These are phyloP conservation scores for Oenanthe melanoleuca DNA, from an alignment of 2,113 vertebrate genomes.

Conservation along the genomic window DNA sequence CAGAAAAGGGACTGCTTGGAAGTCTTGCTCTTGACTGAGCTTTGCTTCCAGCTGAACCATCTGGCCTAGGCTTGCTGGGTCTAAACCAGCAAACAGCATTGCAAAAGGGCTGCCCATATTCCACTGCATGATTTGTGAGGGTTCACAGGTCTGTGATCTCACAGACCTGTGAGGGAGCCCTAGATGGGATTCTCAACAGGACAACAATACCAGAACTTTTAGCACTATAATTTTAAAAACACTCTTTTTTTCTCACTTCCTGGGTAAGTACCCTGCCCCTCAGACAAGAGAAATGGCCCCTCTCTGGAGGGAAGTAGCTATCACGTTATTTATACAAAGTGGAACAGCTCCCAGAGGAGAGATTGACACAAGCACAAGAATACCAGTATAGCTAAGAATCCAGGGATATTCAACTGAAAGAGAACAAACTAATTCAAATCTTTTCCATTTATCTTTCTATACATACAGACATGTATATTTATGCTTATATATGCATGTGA, in stretches of 20 bases:
- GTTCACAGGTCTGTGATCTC: not conserved
- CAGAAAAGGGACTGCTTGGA: not conserved
- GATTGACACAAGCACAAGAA: not conserved
- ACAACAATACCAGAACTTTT: not conserved
- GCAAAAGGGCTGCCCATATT: not conserved
- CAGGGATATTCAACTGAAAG: not conserved
- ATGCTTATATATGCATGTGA: not conserved
- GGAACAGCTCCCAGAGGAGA: slow-evolving; percentile 34
- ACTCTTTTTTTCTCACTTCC: not conserved
- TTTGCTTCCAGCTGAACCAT: not conserved
- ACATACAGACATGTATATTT: not conserved
- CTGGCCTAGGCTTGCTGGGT: not conserved
- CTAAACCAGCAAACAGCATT: not conserved
- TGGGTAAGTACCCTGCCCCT: not conserved
- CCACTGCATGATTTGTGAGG: not conserved
- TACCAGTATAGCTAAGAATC: not conserved
- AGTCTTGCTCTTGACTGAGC: not conserved
- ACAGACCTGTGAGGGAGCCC: not conserved
- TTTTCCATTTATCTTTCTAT: not conserved
- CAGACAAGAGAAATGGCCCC: not conserved
- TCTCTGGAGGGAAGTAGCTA: not conserved
- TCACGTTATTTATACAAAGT: slow-evolving; percentile 22
- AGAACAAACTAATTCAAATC: not conserved
- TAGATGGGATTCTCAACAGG: not conserved
- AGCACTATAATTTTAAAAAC: not conserved